These are phyloP conservation scores for Manduca sexta DNA, from an alignment of 1,140 invertebrate species.

Conservation along the genomic window DNA sequence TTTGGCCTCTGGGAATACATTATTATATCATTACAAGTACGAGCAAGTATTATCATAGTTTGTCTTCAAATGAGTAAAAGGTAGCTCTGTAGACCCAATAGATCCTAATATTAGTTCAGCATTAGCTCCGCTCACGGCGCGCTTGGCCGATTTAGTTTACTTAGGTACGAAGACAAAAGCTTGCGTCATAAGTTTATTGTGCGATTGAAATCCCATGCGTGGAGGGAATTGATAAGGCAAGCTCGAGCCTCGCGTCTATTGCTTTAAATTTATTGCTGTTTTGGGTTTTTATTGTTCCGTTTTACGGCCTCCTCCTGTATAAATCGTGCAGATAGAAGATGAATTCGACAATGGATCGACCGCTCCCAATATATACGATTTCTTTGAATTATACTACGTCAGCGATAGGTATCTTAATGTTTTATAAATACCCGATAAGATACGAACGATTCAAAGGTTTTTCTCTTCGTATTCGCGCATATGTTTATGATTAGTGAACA, in stretches of 20 bases:
- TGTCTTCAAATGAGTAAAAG: too few relatives aligned
- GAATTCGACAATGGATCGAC: constrained; percentile 48
- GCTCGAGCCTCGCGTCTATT: constrained; percentile 73
- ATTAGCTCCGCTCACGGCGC: too few relatives aligned
- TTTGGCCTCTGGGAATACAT: too few relatives aligned
- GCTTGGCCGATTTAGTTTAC: constrained; percentile 7
- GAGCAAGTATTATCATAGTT: too few relatives aligned
- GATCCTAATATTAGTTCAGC: too few relatives aligned
- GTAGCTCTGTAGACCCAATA: too few relatives aligned
- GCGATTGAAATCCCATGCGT: constrained; percentile 62
- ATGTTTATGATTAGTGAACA: too few relatives aligned
- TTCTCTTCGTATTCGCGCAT: too few relatives aligned
- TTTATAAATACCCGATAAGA: too few relatives aligned
- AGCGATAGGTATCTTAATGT: too few relatives aligned
- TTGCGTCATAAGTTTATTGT: constrained; percentile 68
- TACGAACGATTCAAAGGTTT: too few relatives aligned
- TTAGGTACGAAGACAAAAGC: constrained; percentile 22
- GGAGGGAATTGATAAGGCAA: constrained; percentile 72
- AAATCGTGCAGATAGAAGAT: constrained; percentile 71
- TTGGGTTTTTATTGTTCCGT: constrained; percentile 75
- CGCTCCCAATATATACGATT: constrained; percentile 39
- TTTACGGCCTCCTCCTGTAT: constrained; percentile 72
- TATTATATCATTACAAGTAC: too few relatives aligned
- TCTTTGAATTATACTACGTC: constrained; percentile 24
- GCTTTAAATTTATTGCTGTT: constrained; percentile 74